phyloP scores from a whole-genome alignment of 2,113 vertebrate species.

The Circaetus gallicus region DNA sequence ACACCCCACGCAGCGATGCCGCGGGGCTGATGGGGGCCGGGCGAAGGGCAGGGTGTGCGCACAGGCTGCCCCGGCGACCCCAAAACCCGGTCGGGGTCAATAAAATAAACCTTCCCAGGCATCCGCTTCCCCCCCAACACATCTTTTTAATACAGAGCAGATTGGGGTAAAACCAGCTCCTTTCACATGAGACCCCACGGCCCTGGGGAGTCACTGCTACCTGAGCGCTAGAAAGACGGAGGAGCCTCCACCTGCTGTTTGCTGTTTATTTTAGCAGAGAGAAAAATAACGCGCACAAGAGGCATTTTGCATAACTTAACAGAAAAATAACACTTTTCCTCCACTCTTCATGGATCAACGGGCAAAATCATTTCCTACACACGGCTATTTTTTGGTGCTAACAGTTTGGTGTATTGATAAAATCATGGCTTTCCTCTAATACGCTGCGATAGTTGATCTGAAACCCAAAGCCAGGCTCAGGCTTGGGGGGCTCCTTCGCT shows the following conservation, averaged over 20 bases:
- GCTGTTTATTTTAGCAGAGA: conserved; percentile 2
- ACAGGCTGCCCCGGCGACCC: neutral
- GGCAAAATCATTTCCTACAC: neutral
- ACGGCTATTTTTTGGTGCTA: neutral
- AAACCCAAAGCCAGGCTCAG: neutral
- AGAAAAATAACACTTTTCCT: neutral
- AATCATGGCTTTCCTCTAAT: neutral
- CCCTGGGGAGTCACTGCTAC: rapidly evolving
- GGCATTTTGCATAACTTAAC: conserved; percentile 18
- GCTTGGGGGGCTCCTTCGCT: neutral
- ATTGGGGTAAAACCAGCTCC: neutral
- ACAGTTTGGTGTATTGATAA: neutral
- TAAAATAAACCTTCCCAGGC: neutral
- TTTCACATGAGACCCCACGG: rapidly evolving
- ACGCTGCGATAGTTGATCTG: rapidly evolving
- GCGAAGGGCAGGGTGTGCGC: neutral
- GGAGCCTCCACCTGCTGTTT: neutral
- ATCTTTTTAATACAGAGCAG: neutral
- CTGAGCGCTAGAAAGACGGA: rapidly evolving
- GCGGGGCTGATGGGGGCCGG: neutral
- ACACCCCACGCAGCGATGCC: rapidly evolving
- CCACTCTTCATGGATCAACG: neutral
- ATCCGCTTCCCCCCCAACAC: rapidly evolving
- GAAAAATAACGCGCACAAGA: neutral
- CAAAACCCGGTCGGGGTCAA: neutral